These are phyloP conservation scores for Limnephilus lunatus DNA, from an alignment of 2,888 invertebrate genomes.

Conservation along the genomic window DNA sequence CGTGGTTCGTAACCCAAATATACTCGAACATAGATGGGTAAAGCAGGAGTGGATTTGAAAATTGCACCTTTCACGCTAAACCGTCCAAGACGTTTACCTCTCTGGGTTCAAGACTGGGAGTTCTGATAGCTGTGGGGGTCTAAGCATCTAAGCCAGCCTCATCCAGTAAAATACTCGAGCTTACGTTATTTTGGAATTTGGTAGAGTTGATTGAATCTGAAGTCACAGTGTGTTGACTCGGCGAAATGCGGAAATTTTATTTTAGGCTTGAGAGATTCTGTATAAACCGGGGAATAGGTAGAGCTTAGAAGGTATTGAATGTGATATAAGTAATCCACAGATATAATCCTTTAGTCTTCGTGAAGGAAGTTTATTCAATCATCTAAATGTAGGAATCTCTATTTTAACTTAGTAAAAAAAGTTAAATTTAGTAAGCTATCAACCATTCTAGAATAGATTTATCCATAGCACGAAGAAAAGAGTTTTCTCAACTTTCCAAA, in stretches of 20 bases:
- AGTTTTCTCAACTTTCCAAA: not conserved
- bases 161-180: constrained; percentile 5
- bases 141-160: not conserved
- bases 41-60: not conserved
- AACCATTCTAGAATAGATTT: not conserved
- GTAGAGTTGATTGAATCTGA: constrained; percentile 17
- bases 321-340: not conserved
- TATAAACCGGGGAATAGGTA: not conserved
- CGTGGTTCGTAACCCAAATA: not conserved
- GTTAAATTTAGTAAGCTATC: not conserved
- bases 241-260: not conserved
- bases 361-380: not conserved
- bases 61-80: constrained; percentile 28
- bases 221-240: not conserved
- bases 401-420: too few relatives aligned
- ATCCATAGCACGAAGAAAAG: not conserved
- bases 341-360: not conserved
- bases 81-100: constrained; percentile 2
- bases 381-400: not conserved
- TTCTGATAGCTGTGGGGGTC: constrained; percentile 2
- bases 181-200: not conserved
- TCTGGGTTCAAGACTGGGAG: not conserved
- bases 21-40: not conserved
- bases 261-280: not conserved
- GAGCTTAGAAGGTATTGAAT: not conserved